Evolutionary conservation across 2,888 invertebrate genomes (phyloP), one percentile per base, ranked within the genome.

Genomic region (Latrodectus elegans): DNA sequence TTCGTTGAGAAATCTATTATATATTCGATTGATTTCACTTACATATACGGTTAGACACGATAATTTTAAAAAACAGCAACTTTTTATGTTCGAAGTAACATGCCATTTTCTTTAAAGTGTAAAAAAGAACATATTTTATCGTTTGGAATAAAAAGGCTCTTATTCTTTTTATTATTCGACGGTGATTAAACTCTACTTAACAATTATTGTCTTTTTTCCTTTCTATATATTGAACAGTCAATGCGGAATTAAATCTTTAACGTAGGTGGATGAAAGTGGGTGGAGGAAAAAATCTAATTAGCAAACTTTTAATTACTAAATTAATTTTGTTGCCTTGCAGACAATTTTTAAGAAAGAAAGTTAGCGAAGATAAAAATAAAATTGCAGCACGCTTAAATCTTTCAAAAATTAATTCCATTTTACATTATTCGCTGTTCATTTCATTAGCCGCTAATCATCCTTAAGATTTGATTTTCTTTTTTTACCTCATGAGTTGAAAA

Each of bases 271-370:
- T 52, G 52, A 72, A 38, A 65, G 65, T 15, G 49, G 12, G 22
- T 3, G 81, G 11, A 68, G 53, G 26, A 53, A 76, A 75, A 76
- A 80, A 80, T 81, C 72, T 64, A 81, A 86, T 86, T 86, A 86
- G 67, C 38, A 80, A 77, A 81, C 86, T 87, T 86, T 87, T 87
- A 87, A 87, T 81, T 87, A 81, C 70, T 49, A 81, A 87, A 80
- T 82, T 81, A 87, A 86, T 81, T 87, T 87, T 67, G 65, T 82
- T 82, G 70, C n/a, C 53, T 74, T 17, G 17, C n/a, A 53, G 17
- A 74, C 73, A 55, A 10, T 12, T 11, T 70, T 49, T 53, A 26
- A 64, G 67, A 73, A 67, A 17, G 14, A 55, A 51, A 38, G 53
- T 52, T 65, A 12, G 60, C 2, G 12, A 67, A 67, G 67, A 64